A percentile compares a stretch with the other conserved stretches of the same genome.
Conservation (phyloP, 2,888 invertebrate genomes). For the Hirtodrosophila alboralis region DNA sequence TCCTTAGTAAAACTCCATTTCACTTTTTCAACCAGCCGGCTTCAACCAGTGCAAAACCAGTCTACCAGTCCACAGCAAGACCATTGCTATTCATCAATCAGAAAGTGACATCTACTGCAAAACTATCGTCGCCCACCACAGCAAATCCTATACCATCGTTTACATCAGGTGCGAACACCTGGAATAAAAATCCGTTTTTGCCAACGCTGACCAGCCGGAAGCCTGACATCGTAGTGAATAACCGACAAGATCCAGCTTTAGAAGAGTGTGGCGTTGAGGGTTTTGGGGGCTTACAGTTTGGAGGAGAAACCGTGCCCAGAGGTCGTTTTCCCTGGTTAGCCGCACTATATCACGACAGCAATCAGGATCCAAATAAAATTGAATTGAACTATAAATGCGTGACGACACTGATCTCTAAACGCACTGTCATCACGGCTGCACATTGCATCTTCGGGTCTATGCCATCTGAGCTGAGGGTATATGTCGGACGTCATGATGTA, state of each 20-base stretch:
- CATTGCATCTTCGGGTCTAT: constrained; percentile 78
- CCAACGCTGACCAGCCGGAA: not conserved
- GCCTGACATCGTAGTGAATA: constrained; percentile 25
- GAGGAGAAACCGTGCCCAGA: constrained; percentile 69
- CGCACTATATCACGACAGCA: constrained; percentile 47
- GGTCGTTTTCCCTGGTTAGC: constrained; percentile 78
- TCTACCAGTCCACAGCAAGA: too few species aligned
- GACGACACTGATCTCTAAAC: constrained; percentile 63
- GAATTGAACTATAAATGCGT: constrained; percentile 79
- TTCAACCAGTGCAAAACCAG: too few species aligned
- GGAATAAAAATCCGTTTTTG: constrained; percentile 30
- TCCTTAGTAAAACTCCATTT: too few species aligned
- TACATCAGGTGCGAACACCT: not conserved
- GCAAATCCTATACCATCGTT: not conserved
- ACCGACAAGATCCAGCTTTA: not conserved
- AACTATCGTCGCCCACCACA: not conserved
- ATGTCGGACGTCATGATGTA: constrained; percentile 82
- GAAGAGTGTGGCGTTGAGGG: constrained; percentile 70
- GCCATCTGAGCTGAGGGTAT: constrained; percentile 51
- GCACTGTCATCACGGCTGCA: constrained; percentile 81
- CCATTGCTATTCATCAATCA: not conserved
- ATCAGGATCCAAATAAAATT: constrained; percentile 57
- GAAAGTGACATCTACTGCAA: not conserved
- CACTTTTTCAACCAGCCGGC: too few species aligned
- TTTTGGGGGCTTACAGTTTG: constrained; percentile 52